Evolutionary conservation across 2,888 invertebrate genomes (phyloP), one percentile per base, ranked within the genome.

Genomic region (Oscheius sp.): DNA sequence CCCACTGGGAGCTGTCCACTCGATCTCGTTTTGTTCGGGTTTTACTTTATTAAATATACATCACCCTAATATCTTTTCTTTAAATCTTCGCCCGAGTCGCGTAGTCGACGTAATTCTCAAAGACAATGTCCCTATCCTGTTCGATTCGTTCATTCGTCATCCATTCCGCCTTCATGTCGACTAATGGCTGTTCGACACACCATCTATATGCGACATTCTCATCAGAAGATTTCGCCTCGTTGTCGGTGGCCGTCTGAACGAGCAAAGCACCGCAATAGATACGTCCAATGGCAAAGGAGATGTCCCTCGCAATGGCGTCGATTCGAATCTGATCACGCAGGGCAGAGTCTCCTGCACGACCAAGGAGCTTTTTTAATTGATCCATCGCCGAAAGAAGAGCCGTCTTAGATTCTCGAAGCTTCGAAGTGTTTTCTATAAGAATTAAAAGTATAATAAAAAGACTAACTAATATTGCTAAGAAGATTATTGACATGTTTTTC

Each of bases 241-340:
- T 41, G 70, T 83, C 83, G 30, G 75, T 65, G 8, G 87, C 87
- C 70, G 86, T 86, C 32, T 87, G 86, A 22, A 87, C 68, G 62
- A 87, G 72, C 30, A 87, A 75, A 2, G 86, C 81, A 38, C 86
- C 87, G 61, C 86, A 86, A 67, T 86, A 87, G 26, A 85, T 86
- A 51, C 86, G 81, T 8, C 88, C 87, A 44, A 89, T 80, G 59
- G 88, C 87, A 76, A 86, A 88, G 9, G 89, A 86, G 61, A 89
- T 86, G 70, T 89, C 88, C 54, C 89, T 75, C 0, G 89, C 88
- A n/a, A 87, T 88, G 20, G 86, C 72, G 69, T 88, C 86, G 28
- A 88, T 66, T 2, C 80, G 71, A 30, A 82, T 73, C 6, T 50
- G 22, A 17, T 54, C 38, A 17, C 38, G 20, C 14, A 63, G 63